Percentiles rank a stretch among this genome's conserved stretches.
Conservation (phyloP, 2,888 invertebrate genomes). For the Erebia epiphron region DNA sequence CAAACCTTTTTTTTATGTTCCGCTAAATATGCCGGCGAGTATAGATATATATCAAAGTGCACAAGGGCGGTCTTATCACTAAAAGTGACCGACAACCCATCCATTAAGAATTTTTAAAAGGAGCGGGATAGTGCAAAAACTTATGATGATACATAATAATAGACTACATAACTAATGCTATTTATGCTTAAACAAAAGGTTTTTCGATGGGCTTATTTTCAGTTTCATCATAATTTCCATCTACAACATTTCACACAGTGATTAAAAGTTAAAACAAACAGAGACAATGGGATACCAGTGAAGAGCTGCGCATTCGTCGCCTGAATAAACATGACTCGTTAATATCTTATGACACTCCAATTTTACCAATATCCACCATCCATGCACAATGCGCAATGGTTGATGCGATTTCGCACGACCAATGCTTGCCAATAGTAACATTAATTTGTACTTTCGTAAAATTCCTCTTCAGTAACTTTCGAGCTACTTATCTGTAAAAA, state of each 20-base stretch:
- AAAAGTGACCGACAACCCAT: too few relatives aligned
- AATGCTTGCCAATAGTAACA: not conserved
- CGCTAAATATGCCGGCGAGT: too few relatives aligned
- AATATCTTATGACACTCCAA: slow-evolving; percentile 30
- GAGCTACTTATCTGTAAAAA: not conserved
- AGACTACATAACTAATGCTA: not conserved
- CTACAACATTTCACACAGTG: not conserved
- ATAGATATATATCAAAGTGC: too few relatives aligned
- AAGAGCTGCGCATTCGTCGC: slow-evolving; percentile 19
- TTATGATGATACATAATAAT: too few relatives aligned
- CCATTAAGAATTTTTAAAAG: too few relatives aligned
- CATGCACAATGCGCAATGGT: not conserved
- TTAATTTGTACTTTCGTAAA: too few relatives aligned
- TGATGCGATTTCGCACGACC: not conserved
- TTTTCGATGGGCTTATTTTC: not conserved
- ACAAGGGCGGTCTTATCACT: too few relatives aligned
- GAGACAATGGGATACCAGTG: slow-evolving; percentile 1
- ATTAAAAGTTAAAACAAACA: slow-evolving; percentile 10
- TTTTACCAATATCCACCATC: slow-evolving; percentile 22
- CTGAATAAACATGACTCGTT: slow-evolving; percentile 34
- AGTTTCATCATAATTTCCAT: not conserved
- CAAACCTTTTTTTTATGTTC: too few relatives aligned
- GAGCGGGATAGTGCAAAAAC: too few relatives aligned
- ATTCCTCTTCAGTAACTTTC: not conserved
- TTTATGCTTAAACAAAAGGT: not conserved